Base-by-base conservation (phyloP, 2,797 vertebrate species). In the Eulemur rubriventer region DNA sequence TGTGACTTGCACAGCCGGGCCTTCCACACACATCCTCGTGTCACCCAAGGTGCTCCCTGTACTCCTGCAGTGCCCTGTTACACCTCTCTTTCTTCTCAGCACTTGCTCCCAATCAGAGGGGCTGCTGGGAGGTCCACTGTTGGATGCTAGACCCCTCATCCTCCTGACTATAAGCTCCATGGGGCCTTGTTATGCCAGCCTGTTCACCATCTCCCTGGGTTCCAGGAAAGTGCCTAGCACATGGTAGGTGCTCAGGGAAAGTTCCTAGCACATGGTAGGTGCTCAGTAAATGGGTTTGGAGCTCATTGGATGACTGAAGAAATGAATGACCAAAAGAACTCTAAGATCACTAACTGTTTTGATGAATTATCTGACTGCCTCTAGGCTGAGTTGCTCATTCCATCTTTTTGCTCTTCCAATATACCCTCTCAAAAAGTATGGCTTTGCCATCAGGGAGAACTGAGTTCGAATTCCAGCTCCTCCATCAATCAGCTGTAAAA, bases 101-200 rank as follows among this genome's bases (percentile, higher is more conserved):
- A 30, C 69, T 87, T 65, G 93, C n/a, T 65, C 78, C 67, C 83
- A 24, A 0, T 17, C 1, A 5, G 26, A 59, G 55, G 35, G 57
- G 13, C 30, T 50, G 2, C 61, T 33, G 50, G n/a, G 63, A 35
- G 4, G 26, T 30, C 17, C 72, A 5, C 10, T 9, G 18, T 33
- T 86, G 38, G 30, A 76, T 3, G 7, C 33, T 20, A 28, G 33
- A 33, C 9, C 4, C n/a, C 33, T 43, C 14, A 10, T 7, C 3
- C 28, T 30, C 0, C 0, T 20, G 72, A 4, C 2, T 33, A 4
- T 38, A 65, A 61, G 28, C 46, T 63, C 17, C n/a, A 6, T 0
- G 22, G 89, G 50, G 38, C n/a, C 9, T 26, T 20, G 17, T 50
- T 14, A 4, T 9, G 4, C n/a, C 18, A 24, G 0, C 43, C 38